Evolutionary conservation across 2,888 invertebrate species (phyloP).

Genomic region (Drosophila maculinotata): DNA sequence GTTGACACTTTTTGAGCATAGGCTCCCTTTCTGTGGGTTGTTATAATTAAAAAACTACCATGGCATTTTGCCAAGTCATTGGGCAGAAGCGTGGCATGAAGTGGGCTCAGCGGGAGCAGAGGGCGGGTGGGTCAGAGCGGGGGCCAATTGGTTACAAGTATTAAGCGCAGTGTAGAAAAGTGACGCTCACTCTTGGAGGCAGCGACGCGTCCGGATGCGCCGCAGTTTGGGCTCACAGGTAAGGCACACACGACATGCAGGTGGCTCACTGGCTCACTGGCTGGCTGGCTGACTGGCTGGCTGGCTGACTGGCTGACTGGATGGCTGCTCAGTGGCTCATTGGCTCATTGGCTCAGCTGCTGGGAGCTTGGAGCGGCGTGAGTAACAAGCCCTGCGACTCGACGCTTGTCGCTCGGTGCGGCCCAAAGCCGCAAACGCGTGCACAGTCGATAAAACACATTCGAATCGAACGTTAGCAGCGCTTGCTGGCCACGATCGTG

Average conservation of each 20-base stretch:
- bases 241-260: constrained; percentile 63
- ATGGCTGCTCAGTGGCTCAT: constrained; percentile 23
- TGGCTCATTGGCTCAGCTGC: constrained; percentile 29
- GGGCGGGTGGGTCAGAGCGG: neutral
- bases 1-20: constrained; percentile 53
- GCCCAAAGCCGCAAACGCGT: constrained; percentile 60
- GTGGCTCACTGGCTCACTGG: constrained; percentile 44
- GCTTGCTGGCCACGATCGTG: constrained; percentile 39
- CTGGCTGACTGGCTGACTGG: constrained; percentile 15
- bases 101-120: neutral
- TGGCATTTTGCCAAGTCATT: constrained; percentile 71
- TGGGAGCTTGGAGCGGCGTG: constrained; percentile 35
- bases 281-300: constrained; percentile 19
- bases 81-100: constrained; percentile 11
- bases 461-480: constrained; percentile 77
- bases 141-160: constrained; percentile 48
- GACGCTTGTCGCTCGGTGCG: constrained; percentile 47
- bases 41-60: constrained; percentile 67
- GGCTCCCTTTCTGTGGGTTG: constrained; percentile 50
- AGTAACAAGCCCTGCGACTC: constrained; percentile 67
- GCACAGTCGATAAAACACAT: constrained; percentile 80
- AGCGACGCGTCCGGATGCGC: constrained; percentile 59
- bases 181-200: constrained; percentile 41
- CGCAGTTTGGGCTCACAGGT: constrained; percentile 55
- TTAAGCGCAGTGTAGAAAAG: constrained; percentile 69